Base-by-base conservation (phyloP, 2,888 invertebrate genomes). In the Galeruca laticollis region DNA sequence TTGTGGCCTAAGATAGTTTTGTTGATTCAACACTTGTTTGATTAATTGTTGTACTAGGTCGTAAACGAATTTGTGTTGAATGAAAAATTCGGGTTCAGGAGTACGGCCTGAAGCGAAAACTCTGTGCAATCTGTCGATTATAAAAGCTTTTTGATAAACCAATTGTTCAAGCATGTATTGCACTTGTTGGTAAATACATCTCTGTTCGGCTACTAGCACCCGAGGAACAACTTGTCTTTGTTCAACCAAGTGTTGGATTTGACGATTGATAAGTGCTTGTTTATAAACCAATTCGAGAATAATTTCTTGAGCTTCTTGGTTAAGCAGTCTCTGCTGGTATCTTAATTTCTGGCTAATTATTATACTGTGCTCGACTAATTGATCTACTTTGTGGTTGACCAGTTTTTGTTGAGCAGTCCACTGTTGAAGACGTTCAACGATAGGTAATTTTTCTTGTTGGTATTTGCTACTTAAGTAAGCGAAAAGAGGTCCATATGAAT, bases 221-320 rank as follows among this genome's bases (percentile, higher is more conserved):
- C 52, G 52, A 9, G 62, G 21, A 49, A 61, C 33, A 20, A 35
- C n/a, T 51, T 51, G 61, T 61, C n/a, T 20, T 61, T 51, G 49
- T 35, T 33, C n/a, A 13, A 62, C n/a, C 10, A 37, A 21, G 18
- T 35, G 35, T 37, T 52, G 37, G 35, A 57, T 35, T 57, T 57
- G 33, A 57, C 15, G 15, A 5, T n/a, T 57, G 11, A 57, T 18
- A 2, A 57, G 18, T 15, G 31, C 33, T 15, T 57, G 56, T 11
- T 18, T 31, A 2, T 18, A 18, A 18, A 35, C 35, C 35, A 57
- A 57, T 11, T 57, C 15, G 10, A n/a, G 2, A 15, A 57, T 57
- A 6, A 57, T 10, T 18, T 15, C 18, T 57, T 57, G 9, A 35
- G 33, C 5, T 18, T 57, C 15, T 18, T 35, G 33, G 35, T 57